Percentiles rank a stretch among this genome's conserved stretches.
These are phyloP conservation scores for Leptopilina syphax DNA, from an alignment of 2,888 invertebrate genomes.

Conservation along the genomic window DNA sequence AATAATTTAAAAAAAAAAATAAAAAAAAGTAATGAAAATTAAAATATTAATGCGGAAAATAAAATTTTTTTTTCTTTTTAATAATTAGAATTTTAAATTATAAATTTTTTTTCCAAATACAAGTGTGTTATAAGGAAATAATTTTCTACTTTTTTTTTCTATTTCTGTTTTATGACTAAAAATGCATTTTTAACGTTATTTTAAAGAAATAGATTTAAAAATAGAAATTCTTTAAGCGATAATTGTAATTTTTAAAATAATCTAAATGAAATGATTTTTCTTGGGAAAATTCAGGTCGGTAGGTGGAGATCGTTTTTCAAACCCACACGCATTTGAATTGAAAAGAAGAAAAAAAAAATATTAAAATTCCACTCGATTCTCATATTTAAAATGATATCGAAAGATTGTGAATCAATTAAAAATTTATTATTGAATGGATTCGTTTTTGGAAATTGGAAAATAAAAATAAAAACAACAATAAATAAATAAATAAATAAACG, in stretches of 20 bases:
- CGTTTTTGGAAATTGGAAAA: not conserved
- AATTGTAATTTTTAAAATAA: not conserved
- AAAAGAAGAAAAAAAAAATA: not conserved
- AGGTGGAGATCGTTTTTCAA: constrained; percentile 23
- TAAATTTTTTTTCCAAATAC: too few relatives aligned
- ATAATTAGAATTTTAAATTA: too few relatives aligned
- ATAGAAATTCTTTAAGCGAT: not conserved
- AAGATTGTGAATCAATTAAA: not conserved
- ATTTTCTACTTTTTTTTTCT: not conserved
- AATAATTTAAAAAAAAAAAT: too few relatives aligned
- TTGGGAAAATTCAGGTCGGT: not conserved
- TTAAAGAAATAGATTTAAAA: not conserved
- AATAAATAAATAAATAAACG: too few relatives aligned
- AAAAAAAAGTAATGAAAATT: too few relatives aligned
- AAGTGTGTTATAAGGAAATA: not conserved
- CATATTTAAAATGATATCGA: not conserved
- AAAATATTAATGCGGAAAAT: too few relatives aligned
- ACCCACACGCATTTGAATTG: not conserved
- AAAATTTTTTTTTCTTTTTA: too few relatives aligned
- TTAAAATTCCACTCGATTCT: constrained; percentile 5
- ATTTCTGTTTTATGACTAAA: not conserved
- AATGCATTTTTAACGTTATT: not conserved
- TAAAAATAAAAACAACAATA: not conserved
- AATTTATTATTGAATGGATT: not conserved
- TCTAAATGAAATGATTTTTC: not conserved